Evolutionary conservation across 2,888 invertebrate genomes (phyloP).

Genomic region (Dolichomitus sp.): DNA sequence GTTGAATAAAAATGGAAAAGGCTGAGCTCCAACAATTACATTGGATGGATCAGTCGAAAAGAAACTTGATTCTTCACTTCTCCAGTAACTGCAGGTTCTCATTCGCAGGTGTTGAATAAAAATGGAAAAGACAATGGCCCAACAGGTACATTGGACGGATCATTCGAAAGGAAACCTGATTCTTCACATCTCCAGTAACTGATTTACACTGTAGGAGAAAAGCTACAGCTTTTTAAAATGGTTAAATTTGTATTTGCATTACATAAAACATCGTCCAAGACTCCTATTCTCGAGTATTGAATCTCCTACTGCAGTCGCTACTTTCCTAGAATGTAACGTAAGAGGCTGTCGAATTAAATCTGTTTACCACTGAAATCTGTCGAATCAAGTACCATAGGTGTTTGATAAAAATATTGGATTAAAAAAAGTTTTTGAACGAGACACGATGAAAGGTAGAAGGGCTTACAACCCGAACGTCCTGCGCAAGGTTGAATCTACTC

Average conservation of each 20-base stretch:
- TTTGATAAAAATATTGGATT: constrained; percentile 49
- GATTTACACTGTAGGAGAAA: constrained; percentile 3
- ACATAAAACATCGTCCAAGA: background rate
- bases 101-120: constrained; percentile 47
- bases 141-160: background rate
- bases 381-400: constrained; percentile 26
- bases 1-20: constrained; percentile 45
- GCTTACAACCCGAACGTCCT: constrained; percentile 14
- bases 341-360: constrained; percentile 19
- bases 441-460: constrained; percentile 30
- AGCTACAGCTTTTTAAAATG: background rate
- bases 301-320: background rate
- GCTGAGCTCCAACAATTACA: background rate
- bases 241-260: constrained; percentile 13
- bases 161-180: constrained; percentile 3
- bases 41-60: background rate
- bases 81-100: no score
- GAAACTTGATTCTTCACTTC: constrained; percentile 5
- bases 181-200: background rate
- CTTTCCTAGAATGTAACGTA: constrained; percentile 3
- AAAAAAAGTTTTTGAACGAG: constrained; percentile 4
- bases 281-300: background rate
- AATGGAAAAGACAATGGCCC: constrained; percentile 3
- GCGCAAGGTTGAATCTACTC: constrained; percentile 50
- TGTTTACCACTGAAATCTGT: constrained; percentile 16